Percentiles rank a stretch among this genome's conserved stretches.
phyloP scores from a whole-genome alignment of 2,888 invertebrate genomes.

The Lycophotia porphyrea region DNA sequence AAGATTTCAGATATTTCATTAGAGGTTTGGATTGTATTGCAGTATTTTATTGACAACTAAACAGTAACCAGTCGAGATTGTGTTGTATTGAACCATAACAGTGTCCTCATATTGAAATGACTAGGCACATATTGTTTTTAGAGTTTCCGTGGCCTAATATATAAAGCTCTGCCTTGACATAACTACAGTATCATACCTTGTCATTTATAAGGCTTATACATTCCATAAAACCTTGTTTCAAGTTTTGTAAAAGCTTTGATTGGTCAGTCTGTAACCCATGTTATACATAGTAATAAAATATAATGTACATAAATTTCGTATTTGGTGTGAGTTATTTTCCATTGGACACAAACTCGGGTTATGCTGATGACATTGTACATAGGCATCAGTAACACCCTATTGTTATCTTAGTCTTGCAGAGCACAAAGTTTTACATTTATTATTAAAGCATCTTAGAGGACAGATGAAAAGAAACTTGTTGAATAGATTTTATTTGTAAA shows the following conservation, averaged over 20 bases:
- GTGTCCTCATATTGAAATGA: constrained; percentile 80
- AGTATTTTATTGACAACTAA: constrained; percentile 84
- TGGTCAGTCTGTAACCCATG: constrained; percentile 76
- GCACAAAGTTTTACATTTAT: constrained; percentile 49
- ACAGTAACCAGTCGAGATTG: constrained; percentile 78
- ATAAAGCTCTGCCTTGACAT: constrained; percentile 50
- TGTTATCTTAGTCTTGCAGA: constrained; percentile 25
- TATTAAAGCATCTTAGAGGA: constrained; percentile 15
- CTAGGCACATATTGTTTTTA: constrained; percentile 79
- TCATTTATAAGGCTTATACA: constrained; percentile 87
- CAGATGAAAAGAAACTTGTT: constrained; percentile 5
- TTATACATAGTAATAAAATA: constrained; percentile 68
- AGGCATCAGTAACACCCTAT: constrained; percentile 30
- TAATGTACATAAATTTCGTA: constrained; percentile 74
- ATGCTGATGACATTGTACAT: constrained; percentile 36
- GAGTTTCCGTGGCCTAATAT: constrained; percentile 63
- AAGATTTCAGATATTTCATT: constrained; percentile 78
- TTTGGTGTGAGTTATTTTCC: constrained; percentile 70
- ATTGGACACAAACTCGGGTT: constrained; percentile 61
- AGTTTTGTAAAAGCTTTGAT: constrained; percentile 82
- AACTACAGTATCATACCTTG: constrained; percentile 79
- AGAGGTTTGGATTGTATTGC: constrained; percentile 81
- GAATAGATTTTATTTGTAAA: constrained; percentile 17
- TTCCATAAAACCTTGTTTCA: constrained; percentile 86
- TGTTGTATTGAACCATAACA: constrained; percentile 77